Conservation (phyloP, 2,888 invertebrate genomes). For the Thereva nobilitata region DNA sequence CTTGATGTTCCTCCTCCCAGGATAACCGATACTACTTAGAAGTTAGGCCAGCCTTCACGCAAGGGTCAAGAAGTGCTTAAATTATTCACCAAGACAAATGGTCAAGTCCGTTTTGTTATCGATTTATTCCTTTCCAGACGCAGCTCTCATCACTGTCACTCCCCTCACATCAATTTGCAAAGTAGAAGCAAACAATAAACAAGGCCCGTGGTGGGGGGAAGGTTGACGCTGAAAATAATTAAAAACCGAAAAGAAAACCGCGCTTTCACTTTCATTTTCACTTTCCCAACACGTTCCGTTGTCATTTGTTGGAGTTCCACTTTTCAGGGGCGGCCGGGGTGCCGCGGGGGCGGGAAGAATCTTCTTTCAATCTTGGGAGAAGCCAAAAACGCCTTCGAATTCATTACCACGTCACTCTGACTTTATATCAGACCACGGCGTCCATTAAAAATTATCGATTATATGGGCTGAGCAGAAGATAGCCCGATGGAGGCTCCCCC, state of each 20-base stretch:
- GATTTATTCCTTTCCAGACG: conserved; percentile 12
- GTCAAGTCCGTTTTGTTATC: conserved; percentile 26
- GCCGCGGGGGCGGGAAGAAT: background rate
- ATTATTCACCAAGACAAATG: conserved; percentile 42
- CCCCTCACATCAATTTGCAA: conserved; percentile 1
- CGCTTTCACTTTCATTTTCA: conserved; percentile 30
- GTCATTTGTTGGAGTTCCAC: background rate
- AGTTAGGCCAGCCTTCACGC: conserved; percentile 18
- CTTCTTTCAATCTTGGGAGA: conserved; percentile 18
- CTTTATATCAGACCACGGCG: conserved; percentile 39
- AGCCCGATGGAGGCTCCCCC: background rate
- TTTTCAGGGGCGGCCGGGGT: background rate
- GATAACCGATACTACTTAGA: conserved; percentile 30
- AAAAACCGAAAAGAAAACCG: conserved; percentile 26
- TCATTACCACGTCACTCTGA: conserved; percentile 38
- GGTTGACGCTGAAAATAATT: conserved; percentile 20
- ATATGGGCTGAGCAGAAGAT: background rate
- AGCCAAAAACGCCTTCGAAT: conserved; percentile 34
- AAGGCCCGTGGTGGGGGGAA: background rate
- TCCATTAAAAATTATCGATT: conserved; percentile 41
- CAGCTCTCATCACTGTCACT: conserved; percentile 1
- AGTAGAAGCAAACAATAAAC: background rate
- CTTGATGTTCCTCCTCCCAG: conserved; percentile 18
- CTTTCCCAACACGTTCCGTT: conserved; percentile 21
- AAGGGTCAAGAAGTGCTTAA: conserved; percentile 41